A percentile compares a stretch with the other conserved stretches of the same genome.
Conservation (phyloP, 2,888 invertebrate species). For the Lissonota sp. region DNA sequence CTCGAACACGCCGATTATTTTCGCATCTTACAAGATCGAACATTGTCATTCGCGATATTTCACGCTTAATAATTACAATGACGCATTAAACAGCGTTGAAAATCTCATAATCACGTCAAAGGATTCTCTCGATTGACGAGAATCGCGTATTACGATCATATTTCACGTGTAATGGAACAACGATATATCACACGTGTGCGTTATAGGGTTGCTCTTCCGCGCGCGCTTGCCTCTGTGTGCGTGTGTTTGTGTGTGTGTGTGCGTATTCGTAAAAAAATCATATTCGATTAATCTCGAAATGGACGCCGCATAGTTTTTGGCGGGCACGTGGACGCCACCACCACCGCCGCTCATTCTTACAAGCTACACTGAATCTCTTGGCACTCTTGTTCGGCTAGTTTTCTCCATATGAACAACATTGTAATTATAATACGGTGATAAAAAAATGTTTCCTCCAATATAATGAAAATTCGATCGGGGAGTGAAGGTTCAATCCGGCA, state of each 20-base stretch:
- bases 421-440: conserved; percentile 68
- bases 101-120: not conserved
- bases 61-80: not conserved
- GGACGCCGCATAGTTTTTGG: conserved; percentile 81
- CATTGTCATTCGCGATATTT: not conserved
- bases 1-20: conserved; percentile 32
- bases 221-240: conserved; percentile 29
- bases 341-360: conserved; percentile 39
- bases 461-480: not conserved
- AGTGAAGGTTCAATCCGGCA: not conserved
- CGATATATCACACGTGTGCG: conserved; percentile 36
- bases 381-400: conserved; percentile 21
- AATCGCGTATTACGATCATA: not conserved
- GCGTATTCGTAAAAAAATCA: conserved; percentile 37
- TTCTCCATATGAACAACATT: conserved; percentile 72
- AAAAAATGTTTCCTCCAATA: conserved; percentile 24
- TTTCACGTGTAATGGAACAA: not conserved
- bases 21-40: conserved; percentile 2
- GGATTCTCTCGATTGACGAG: not conserved
- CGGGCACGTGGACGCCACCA: conserved; percentile 79
- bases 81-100: not conserved
- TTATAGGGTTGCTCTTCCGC: conserved; percentile 21
- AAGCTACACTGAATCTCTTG: conserved; percentile 20
- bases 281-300: conserved; percentile 65
- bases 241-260: conserved; percentile 24